Base-by-base conservation (phyloP, 2,113 vertebrate species). In the Benitochromis conjunctus region DNA sequence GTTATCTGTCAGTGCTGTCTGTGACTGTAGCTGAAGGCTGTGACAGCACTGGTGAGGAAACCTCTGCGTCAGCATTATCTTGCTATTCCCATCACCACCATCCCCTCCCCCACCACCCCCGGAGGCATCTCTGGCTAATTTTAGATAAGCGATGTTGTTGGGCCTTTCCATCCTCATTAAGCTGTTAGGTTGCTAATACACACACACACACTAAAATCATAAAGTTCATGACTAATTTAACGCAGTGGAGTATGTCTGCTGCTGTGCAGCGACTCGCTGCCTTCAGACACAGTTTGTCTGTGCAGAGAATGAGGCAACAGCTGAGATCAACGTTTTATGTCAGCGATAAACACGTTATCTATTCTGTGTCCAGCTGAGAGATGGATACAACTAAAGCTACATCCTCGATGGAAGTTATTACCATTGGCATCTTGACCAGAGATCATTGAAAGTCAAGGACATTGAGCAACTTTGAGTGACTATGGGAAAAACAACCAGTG, bases 61-160 rank as follows among this genome's bases (percentile, higher is more conserved):
- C 41, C 64, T 90, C 87, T 64, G 56, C 84, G 8, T 93, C 92
- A 94, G 88, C 91, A 86, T 51, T 79, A 86, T 84, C 46, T 66
- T 46, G 16, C 34, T 79, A n/a, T 7, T 36, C 24, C 36, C 36
- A 5, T 8, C 55, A 76, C 57, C 80, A 21, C 6, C 14, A 21
- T 26, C 48, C 5, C 13, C 48, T 16, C 26, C 74, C 16, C 36
- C 66, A 18, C 4, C 1, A 19, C 58, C 10, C 46, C 87, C 74
- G 3, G 11, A 87, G 90, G 81, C 88, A 80, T 91, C 90, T 80
- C 76, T 29, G 31, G 91, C 86, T 93, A 93, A 93, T 92, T 93
- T 93, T 94, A 93, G 91, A 82, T 90, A 91, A 91, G 83, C 66
- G 89, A 88, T 85, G 90, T 90, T 88, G 85, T 88, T 86, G 86